phyloP scores from a whole-genome alignment of 2,113 vertebrate species.

The Microcebus tavaratra region DNA sequence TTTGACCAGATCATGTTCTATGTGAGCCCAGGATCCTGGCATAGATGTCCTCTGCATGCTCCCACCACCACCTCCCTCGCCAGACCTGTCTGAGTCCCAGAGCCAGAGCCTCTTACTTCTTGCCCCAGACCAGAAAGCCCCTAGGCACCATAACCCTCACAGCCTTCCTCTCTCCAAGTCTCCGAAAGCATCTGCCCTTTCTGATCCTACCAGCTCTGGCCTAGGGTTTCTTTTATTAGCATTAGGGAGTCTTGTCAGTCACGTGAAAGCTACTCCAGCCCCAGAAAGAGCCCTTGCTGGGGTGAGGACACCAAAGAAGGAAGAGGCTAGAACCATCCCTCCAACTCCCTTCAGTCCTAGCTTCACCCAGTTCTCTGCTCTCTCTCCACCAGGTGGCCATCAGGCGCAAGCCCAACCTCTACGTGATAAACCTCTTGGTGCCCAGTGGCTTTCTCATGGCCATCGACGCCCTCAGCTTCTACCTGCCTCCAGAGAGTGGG shows the following conservation, averaged over 20 bases:
- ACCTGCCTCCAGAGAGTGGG: conserved; percentile 82
- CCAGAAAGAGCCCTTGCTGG: not conserved
- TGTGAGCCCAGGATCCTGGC: not conserved
- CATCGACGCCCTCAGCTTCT: conserved; percentile 88
- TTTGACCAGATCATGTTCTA: conserved; percentile 36
- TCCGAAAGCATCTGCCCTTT: not conserved
- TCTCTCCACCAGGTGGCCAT: conserved; percentile 56
- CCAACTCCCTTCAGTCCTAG: not conserved
- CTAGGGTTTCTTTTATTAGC: not conserved
- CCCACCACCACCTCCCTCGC: not conserved
- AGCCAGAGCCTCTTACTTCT: not conserved
- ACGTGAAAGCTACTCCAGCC: not conserved
- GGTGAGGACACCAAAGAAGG: not conserved
- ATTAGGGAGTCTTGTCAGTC: not conserved
- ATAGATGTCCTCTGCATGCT: not conserved
- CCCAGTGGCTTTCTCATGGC: conserved; percentile 87
- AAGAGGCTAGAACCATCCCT: not conserved
- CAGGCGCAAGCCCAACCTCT: conserved; percentile 79
- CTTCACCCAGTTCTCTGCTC: not conserved
- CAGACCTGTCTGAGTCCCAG: not conserved
- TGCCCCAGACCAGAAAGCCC: not conserved
- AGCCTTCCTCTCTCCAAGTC: not conserved
- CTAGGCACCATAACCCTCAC: not conserved
- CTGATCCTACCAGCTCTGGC: not conserved
- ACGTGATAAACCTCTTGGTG: conserved; percentile 85